Evolutionary conservation across 2,888 invertebrate genomes (phyloP), one percentile per base, ranked within the genome.

Genomic region (Atherix ibis): DNA sequence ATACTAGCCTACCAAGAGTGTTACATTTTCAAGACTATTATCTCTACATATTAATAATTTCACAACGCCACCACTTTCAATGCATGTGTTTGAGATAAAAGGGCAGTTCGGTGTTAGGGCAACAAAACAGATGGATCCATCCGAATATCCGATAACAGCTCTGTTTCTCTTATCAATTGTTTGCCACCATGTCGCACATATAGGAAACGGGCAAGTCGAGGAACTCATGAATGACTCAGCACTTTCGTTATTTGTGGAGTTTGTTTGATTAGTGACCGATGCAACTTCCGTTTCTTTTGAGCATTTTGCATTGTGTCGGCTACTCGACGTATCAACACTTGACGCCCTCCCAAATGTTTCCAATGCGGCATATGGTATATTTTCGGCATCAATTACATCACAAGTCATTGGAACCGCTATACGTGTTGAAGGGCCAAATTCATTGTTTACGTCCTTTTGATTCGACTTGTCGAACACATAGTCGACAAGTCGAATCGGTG

Each of bases 101-200:
- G 62, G 62, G 38, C 61, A 62, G 40, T 62, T 61, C 6, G 60
- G 59, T 31, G 56, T 57, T 1, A 62, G 46, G 3, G 58, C 58
- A 13, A 62, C 60, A 44, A 69, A 58, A 41, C 65, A 64, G 40
- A 70, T 65, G n/a, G 62, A 58, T 18, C 70, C 69, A 50, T 65
- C 67, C 24, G 76, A 74, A 45, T 75, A 74, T n/a, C 76, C 78
- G 46, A 78, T 69, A 40, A 78, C 68, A 29, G 76, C 68, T 44
- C 78, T 67, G 50, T 75, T 76, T 43, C 77, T 71, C 19, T 73
- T 74, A 46, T 76, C 76, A 17, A 53, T 46, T 9, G 81, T 81
- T 44, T 79, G 71, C 83, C 83, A 83, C 78, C 82, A 82, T 9
- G 73, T 70, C 5, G 74, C 66, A 36, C 72, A 70, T 9, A 71